phyloP scores from a whole-genome alignment of 2,113 vertebrate species.

The Daubentonia madagascariensis region DNA sequence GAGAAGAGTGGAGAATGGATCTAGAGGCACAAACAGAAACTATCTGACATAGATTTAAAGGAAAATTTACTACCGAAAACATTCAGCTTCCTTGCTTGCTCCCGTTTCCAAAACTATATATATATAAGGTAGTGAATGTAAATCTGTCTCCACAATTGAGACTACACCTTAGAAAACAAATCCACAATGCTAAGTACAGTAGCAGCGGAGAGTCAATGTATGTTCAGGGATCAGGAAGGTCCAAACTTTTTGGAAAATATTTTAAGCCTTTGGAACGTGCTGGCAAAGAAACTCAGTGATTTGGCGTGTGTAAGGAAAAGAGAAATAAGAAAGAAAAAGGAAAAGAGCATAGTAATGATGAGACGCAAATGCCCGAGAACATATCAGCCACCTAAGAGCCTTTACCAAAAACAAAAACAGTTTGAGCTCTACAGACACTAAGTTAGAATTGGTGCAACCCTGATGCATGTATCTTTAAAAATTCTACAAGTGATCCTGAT shows the following conservation, averaged over 20 bases:
- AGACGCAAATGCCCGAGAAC: background rate
- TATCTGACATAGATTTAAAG: background rate
- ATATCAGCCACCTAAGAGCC: background rate
- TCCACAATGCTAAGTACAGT: background rate
- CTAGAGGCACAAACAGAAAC: background rate
- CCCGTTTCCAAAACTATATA: background rate
- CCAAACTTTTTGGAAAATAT: background rate
- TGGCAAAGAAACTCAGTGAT: background rate
- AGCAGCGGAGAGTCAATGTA: background rate
- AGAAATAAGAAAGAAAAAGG: background rate
- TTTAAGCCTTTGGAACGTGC: background rate
- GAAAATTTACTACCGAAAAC: background rate
- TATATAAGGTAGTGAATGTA: background rate
- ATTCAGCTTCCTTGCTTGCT: background rate
- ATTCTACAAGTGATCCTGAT: background rate
- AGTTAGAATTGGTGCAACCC: background rate
- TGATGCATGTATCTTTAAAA: background rate
- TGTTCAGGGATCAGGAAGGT: background rate
- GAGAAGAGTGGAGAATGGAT: background rate
- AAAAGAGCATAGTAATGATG: background rate
- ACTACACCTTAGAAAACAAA: background rate
- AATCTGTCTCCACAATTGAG: background rate
- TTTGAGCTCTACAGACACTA: background rate
- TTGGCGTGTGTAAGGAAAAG: background rate
- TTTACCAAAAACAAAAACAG: background rate